Base-by-base conservation (phyloP, 1,140 invertebrate species). In the Pachypeltis micranthus region DNA sequence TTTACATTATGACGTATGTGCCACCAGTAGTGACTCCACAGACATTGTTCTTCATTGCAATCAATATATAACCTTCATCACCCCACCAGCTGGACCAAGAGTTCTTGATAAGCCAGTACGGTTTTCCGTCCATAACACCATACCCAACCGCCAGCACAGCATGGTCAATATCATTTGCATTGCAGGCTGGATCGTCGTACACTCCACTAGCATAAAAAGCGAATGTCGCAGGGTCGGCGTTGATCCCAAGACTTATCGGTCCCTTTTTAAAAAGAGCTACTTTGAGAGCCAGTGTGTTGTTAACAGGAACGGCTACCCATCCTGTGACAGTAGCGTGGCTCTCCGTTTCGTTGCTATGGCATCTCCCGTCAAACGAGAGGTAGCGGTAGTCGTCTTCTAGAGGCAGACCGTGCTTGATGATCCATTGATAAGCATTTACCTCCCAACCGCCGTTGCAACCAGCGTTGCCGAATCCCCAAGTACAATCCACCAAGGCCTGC, bases 121-220 rank as follows among this genome's bases (percentile, higher is more conserved):
- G 86, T 27, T 78, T 61, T 34, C 79, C 80, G 16, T 77, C 68
- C 67, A 82, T 78, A 24, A 80, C 80, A 19, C 90, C 90, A 74
- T 91, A 95, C 34, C 93, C 91, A 59, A 93, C 88, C 64, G 83
- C 81, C 4, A 93, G 72, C 1, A 94, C 95, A 65, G 91, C 93
- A 72, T 96, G 93, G 74, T 96, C 90, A n/a, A 29, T n/a, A 4
- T 59, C 57, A n/a, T n/a, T n/a, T 3, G 83, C 74, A 68, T 84
- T 75, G 79, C 94, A 91, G 3, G 80, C 71, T 1, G 77, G 75
- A 55, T 88, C 84, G 65, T 80, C 76, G 71, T 88, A 90, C 26
- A 90, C 78, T 64, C 86, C 85, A n/a, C 82, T 74, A 56, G 80
- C 81, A 68, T 88, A 91, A 64, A 81, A 81, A 85, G 68, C 26